These are phyloP conservation scores for Linnaemya vulpina DNA, from an alignment of 2,888 invertebrate genomes.

Conservation along the genomic window DNA sequence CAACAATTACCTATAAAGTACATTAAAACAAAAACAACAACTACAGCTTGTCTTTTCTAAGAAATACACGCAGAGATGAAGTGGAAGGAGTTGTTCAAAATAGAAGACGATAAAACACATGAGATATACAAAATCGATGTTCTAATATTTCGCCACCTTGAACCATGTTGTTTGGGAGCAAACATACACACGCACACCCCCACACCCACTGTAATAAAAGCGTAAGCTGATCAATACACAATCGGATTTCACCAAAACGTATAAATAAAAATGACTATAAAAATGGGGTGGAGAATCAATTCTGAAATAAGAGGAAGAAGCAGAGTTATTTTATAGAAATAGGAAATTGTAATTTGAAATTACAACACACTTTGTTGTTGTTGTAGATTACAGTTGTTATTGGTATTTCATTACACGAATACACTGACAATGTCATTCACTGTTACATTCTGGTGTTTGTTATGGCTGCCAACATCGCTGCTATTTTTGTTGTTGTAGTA, in stretches of 20 bases:
- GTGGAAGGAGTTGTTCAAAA: slow-evolving; percentile 59
- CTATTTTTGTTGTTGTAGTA: slow-evolving; percentile 2
- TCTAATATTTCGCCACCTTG: slow-evolving; percentile 57
- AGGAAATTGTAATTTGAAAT: slow-evolving; percentile 69
- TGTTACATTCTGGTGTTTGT: slow-evolving; percentile 29
- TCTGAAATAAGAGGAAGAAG: neutral
- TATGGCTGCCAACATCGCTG: neutral
- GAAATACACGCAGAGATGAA: slow-evolving; percentile 43
- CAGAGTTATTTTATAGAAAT: slow-evolving; percentile 51
- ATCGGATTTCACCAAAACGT: slow-evolving; percentile 7
- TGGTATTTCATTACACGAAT: slow-evolving; percentile 34
- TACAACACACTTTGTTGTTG: slow-evolving; percentile 62
- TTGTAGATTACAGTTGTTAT: slow-evolving; percentile 33
- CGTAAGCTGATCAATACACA: slow-evolving; percentile 39
- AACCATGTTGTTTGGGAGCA: slow-evolving; percentile 24
- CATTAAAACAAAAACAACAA: slow-evolving; percentile 36
- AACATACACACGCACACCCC: neutral
- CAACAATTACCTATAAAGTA: slow-evolving; percentile 16
- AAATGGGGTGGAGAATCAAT: neutral
- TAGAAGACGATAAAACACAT: slow-evolving; percentile 61
- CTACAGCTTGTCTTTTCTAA: slow-evolving; percentile 21
- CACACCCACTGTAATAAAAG: neutral
- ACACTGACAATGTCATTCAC: slow-evolving; percentile 55
- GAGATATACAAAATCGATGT: slow-evolving; percentile 60
- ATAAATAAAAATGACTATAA: slow-evolving; percentile 5